Base-by-base conservation (phyloP, 2,113 vertebrate species). In the Cyphomyrus discorhynchus region DNA sequence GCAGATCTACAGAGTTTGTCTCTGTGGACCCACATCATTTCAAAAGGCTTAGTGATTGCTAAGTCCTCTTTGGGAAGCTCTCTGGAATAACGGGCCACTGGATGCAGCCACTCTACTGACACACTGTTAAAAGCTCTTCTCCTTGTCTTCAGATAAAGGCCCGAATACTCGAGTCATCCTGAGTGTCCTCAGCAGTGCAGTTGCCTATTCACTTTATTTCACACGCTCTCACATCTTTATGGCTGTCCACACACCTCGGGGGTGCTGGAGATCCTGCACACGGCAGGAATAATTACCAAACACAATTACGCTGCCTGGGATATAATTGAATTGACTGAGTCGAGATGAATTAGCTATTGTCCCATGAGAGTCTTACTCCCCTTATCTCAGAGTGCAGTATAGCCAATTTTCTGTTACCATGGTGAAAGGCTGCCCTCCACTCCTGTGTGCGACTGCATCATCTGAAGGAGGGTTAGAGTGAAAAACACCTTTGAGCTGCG, bases 271-370 rank as follows among this genome's bases (percentile, higher is more conserved):
- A 90, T 35, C 62, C 77, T 90, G 87, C 53, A 53, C 84, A 89
- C 74, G 86, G 24, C 89, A 90, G 88, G 88, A 90, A 91, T 90
- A 90, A 91, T 93, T 93, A 92, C 90, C 90, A 87, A 56, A 70
- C 82, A 56, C 85, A 91, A 90, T 92, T 92, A 80, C 19, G 17
- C 80, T 52, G 62, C 35, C 70, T 49, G 62, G 62, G 88, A 88
- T 50, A 88, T 91, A 92, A 91, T 91, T 92, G 91, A 91, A 88
- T 89, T 89, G 92, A 90, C 49, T 91, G 77, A 58, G 77, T 91
- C 21, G 74, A 86, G 90, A 89, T 89, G 88, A 91, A 92, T 91
- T 88, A 91, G 82, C 83, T 19, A 56, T 52, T 10, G 42, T 91
- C 91, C 27, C 58, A 5, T 2, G 58, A 77, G 58, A 88, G 83